Percentiles rank a stretch among this genome's conserved stretches.
These are phyloP conservation scores for Brienomyrus brachyistius DNA, from an alignment of 2,113 vertebrate genomes.

Conservation along the genomic window DNA sequence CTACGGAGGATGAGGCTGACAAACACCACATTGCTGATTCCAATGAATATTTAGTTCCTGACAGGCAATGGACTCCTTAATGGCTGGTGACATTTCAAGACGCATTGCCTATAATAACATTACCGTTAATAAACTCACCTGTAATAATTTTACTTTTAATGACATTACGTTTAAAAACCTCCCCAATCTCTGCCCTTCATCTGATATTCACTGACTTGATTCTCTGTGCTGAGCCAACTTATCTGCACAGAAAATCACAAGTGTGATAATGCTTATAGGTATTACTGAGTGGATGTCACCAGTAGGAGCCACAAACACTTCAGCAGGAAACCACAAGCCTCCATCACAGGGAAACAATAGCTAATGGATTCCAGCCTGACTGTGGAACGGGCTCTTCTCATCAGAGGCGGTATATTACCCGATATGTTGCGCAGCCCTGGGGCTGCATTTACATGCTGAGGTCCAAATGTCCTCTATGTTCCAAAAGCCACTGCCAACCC, in stretches of 20 bases:
- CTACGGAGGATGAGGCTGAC: slow-evolving; percentile 47
- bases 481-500: background rate
- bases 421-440: background rate
- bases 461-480: background rate
- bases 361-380: background rate
- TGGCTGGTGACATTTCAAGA: background rate
- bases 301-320: background rate
- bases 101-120: background rate
- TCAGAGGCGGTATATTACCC: too few species aligned
- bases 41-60: background rate
- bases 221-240: slow-evolving; percentile 76
- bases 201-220: slow-evolving; percentile 79
- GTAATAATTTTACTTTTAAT: slow-evolving; percentile 36
- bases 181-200: slow-evolving; percentile 83
- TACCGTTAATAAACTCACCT: slow-evolving; percentile 9
- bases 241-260: slow-evolving; percentile 61
- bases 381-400: too few species aligned
- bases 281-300: background rate
- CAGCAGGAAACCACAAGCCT: background rate
- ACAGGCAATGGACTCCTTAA: background rate
- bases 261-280: background rate
- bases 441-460: background rate
- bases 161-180: background rate
- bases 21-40: background rate
- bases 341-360: background rate